phyloP scores from a whole-genome alignment of 2,888 invertebrate genomes.

The Zhengitettix transpicula region DNA sequence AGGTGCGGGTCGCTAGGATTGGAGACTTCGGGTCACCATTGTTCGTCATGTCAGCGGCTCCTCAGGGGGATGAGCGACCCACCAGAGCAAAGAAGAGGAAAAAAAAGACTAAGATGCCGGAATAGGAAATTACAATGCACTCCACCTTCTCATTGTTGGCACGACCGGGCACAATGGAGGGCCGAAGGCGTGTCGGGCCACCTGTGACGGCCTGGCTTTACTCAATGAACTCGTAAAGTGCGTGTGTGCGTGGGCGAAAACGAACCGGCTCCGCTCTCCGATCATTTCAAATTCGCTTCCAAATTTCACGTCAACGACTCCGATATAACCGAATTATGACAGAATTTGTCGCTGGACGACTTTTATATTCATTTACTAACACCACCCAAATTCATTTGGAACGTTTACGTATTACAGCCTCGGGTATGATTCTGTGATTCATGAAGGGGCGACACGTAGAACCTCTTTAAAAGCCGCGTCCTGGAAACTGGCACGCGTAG shows the following conservation, averaged over 20 bases:
- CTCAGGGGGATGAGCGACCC: not conserved
- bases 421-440: too few relatives aligned
- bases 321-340: too few relatives aligned
- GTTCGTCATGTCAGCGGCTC: not conserved
- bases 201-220: not conserved
- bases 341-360: too few relatives aligned
- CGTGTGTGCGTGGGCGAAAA: not conserved
- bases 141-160: not conserved
- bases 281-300: too few relatives aligned
- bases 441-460: too few relatives aligned
- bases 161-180: not conserved
- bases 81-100: not conserved
- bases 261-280: too few relatives aligned
- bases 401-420: too few relatives aligned
- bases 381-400: too few relatives aligned
- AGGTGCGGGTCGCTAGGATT: not conserved
- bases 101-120: not conserved
- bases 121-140: not conserved
- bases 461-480: too few relatives aligned
- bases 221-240: not conserved
- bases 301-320: too few relatives aligned
- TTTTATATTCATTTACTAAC: too few relatives aligned
- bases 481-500: too few relatives aligned
- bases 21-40: not conserved
- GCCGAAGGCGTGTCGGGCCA: not conserved